Conservation (phyloP, 2,113 vertebrate species). For the Heterotilapia buettikoferi region DNA sequence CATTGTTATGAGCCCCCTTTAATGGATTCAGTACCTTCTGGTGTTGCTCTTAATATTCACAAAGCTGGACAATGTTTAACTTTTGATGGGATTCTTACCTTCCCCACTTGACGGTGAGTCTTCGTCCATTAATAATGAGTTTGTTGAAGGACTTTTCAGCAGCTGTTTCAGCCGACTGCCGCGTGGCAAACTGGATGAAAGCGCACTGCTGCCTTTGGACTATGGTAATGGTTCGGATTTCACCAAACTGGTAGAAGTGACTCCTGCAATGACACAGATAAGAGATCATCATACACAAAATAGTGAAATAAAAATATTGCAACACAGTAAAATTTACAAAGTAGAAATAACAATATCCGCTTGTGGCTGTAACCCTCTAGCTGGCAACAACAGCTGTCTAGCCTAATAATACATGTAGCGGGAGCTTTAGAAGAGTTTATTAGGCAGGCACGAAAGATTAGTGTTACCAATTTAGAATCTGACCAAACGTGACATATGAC, state of each 20-base stretch:
- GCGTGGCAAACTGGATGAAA: slow-evolving; percentile 96
- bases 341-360: neutral
- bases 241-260: slow-evolving; percentile 98
- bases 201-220: slow-evolving; percentile 97
- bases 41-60: neutral
- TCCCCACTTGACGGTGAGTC: slow-evolving; percentile 98
- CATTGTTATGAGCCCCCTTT: neutral
- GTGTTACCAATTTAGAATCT: neutral
- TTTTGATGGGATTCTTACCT: slow-evolving; percentile 71
- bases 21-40: neutral
- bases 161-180: slow-evolving; percentile 88
- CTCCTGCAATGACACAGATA: slow-evolving; percentile 70
- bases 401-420: neutral
- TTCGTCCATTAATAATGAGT: slow-evolving; percentile 91
- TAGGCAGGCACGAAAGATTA: neutral
- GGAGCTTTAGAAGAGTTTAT: neutral
- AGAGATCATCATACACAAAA: neutral
- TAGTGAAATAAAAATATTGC: neutral
- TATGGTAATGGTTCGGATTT: slow-evolving; percentile 93
- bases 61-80: neutral
- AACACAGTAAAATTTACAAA: neutral
- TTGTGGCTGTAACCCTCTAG: neutral
- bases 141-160: slow-evolving; percentile 99
- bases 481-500: neutral
- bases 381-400: neutral